A percentile compares a stretch with the other conserved stretches of the same genome.
Conservation (phyloP, 2,888 invertebrate genomes). For the Acleris sparsana region DNA sequence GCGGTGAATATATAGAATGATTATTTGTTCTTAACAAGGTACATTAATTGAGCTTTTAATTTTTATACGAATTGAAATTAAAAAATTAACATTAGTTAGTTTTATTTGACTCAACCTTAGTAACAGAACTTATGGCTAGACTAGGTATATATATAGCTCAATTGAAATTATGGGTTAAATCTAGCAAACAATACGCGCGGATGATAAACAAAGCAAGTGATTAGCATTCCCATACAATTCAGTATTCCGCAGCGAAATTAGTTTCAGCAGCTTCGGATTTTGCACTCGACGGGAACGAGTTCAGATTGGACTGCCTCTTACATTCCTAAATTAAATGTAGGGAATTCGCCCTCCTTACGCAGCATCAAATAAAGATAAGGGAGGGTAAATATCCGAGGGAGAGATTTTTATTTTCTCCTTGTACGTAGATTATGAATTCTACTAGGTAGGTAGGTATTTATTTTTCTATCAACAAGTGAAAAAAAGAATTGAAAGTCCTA, state of each 20-base stretch:
- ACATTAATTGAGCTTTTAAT: no score
- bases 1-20: no score
- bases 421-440: no score
- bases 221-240: slow-evolving; percentile 18
- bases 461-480: no score
- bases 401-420: background rate
- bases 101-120: no score
- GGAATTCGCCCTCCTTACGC: background rate
- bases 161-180: slow-evolving; percentile 3
- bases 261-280: slow-evolving; percentile 7
- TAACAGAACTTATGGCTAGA: no score
- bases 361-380: background rate
- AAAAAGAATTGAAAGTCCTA: no score
- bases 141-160: background rate
- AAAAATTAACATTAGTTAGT: no score
- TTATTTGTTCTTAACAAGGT: no score
- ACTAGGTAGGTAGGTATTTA: no score
- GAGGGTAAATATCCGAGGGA: background rate
- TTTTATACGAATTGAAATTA: no score
- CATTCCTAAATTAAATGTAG: background rate
- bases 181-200: background rate
- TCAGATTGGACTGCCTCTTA: background rate
- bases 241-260: slow-evolving; percentile 9
- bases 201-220: slow-evolving; percentile 15
- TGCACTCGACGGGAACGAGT: slow-evolving; percentile 3